Base-by-base conservation (phyloP, 53 echinoderm and acorn worm species). In the Holothuria leucospilota region DNA sequence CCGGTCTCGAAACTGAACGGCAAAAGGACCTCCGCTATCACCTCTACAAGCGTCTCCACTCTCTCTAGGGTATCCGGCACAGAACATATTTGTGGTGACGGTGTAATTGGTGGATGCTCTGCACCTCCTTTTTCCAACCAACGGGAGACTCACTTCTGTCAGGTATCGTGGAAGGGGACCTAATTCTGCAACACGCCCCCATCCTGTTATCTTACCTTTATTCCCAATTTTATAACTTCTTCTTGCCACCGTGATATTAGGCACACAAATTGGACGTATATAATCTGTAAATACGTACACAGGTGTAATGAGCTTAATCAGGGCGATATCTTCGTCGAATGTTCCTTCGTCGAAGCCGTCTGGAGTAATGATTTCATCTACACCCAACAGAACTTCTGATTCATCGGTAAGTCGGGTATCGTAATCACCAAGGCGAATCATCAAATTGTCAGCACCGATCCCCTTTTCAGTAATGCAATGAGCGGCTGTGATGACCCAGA, bases 11-110 rank as follows among this genome's bases (percentile, higher is more conserved):
- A 86, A 46, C 14, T 69, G 38, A 28, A 93, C 72, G 1, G 90
- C 92, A 42, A 92, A 89, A 13, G 99, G 95, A n/a, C 95, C 99
- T 59, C 99, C 99, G 69, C 93, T 95, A 78, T 98, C 99, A 14
- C 99, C 99, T 23, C 80, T 62, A 58, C 99, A 98, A 2, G 99
- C 91, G 51, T 98, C 99, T 1, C 91, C 92, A 18, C 85, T 77
- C 1, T 83, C 89, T 65, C 89, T 84, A 16, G 88, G 34, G 63
- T 84, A 93, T 2, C 99, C 99, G 6, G 99, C 99, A 49, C 99
- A 98, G 51, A 98, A 98, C 99, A 98, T 98, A 59, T 84, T 93
- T 2, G 40, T 51, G 2, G 96, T 90, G 15, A 96, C 85, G 0
- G 71, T 5, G 20, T 87, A 58, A 0, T n/a, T 26, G 0, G 94